A percentile compares a stretch with the other conserved stretches of the same genome.
These are phyloP conservation scores for Channa maculata DNA, from an alignment of 2,113 vertebrate genomes.

Conservation along the genomic window DNA sequence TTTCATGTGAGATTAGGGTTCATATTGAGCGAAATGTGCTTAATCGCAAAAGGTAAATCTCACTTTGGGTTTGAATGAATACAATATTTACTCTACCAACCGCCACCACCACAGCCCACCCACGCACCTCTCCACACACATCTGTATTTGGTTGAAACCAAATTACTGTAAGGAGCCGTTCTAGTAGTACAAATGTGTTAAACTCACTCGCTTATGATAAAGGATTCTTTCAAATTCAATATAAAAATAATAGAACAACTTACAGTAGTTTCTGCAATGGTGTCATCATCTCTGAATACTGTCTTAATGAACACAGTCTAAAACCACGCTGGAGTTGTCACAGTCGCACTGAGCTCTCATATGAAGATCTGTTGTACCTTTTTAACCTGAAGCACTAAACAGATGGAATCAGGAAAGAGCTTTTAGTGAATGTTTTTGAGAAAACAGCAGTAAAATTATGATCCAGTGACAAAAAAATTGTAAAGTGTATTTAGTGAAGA, in stretches of 20 bases:
- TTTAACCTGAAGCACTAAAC: conserved; percentile 49
- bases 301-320: conserved; percentile 17
- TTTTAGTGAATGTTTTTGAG: conserved; percentile 21
- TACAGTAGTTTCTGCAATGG: background rate
- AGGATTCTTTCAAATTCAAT: background rate
- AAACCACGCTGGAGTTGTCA: conserved; percentile 2
- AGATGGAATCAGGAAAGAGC: conserved; percentile 25
- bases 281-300: background rate
- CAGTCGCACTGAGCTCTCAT: conserved; percentile 27
- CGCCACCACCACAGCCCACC: conserved; percentile 1
- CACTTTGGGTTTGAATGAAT: conserved; percentile 38
- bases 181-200: background rate
- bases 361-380: conserved; percentile 33
- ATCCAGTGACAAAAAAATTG: background rate
- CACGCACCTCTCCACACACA: background rate
- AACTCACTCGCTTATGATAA: background rate
- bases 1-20: background rate
- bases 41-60: conserved; percentile 15
- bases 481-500: conserved; percentile 28
- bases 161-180: background rate
- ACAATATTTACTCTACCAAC: conserved; percentile 33
- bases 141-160: background rate
- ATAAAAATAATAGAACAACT: background rate
- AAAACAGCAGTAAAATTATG: conserved; percentile 18
- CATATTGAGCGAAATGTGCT: background rate